Base-by-base conservation (phyloP, 2,113 vertebrate species). In the Oncorhynchus masou region DNA sequence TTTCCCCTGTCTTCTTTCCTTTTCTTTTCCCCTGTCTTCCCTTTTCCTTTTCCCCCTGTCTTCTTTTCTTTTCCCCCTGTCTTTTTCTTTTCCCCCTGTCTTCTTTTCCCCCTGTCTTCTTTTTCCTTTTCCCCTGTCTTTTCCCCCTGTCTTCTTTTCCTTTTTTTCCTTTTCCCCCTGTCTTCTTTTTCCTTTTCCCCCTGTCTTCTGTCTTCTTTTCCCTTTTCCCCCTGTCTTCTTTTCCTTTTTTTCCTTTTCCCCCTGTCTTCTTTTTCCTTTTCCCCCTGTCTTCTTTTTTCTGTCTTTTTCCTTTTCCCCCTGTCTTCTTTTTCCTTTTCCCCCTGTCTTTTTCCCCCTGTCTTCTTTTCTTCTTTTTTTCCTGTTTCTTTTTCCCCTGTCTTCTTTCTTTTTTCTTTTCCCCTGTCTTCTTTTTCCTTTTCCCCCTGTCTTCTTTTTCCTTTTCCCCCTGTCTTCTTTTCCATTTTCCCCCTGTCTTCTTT, bases 161-260 rank as follows among this genome's bases (percentile, higher is more conserved):
- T n/a, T n/a, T n/a, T n/a, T n/a, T n/a, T 59, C 79, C 77, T 2
- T 73, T 49, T 73, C 73, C 69, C 4, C 73, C 80, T 75, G 70
- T 64, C 49, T 69, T 27, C 27, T 3, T 27, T 27, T 27, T 27
- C 27, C 27, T 2, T 27, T 27, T 27, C 3, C 27, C 29, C 3
- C 68, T 78, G 51, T 34, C 39, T 24, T 15, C 64, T n/a, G n/a
- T n/a, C n/a, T n/a, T n/a, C n/a, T n/a, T 25, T 20, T n/a, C 24
- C 5, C 59, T n/a, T 68, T 77, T 15, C 74, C 74, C 68, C 13
- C n/a, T 78, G 48, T 73, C 68, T 2, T 69, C 74, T 19, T 34
- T 19, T n/a, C n/a, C n/a, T n/a, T n/a, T 62, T 6, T n/a, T n/a
- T n/a, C n/a, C n/a, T n/a, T 6, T n/a, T n/a, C 2, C 2, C 59